These are phyloP conservation scores for Leptinotarsa rubiginosa DNA, from an alignment of 2,888 invertebrate species.

Conservation along the genomic window DNA sequence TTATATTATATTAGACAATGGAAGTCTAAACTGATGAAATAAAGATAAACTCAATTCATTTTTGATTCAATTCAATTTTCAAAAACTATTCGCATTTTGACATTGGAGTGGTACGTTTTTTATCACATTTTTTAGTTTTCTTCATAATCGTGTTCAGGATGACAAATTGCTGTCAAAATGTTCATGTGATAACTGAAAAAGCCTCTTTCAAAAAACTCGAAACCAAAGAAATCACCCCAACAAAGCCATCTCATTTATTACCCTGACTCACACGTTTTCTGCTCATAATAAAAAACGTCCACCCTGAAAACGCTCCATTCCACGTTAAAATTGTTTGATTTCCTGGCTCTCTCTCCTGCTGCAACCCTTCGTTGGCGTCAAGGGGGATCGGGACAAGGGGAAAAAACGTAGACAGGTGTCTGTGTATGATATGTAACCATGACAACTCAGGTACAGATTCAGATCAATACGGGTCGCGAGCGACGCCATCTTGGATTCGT, in stretches of 20 bases:
- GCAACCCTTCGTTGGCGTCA: slow-evolving; percentile 37
- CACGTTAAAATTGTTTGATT: slow-evolving; percentile 2
- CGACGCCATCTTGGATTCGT: slow-evolving; percentile 47
- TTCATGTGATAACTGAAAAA: neutral
- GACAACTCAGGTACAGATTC: slow-evolving; percentile 47
- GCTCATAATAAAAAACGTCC: neutral
- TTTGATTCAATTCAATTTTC: no score
- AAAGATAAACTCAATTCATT: no score
- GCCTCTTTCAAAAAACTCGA: no score
- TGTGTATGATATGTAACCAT: slow-evolving; percentile 53
- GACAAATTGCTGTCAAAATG: neutral
- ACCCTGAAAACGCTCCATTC: neutral
- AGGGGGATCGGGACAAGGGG: slow-evolving; percentile 23
- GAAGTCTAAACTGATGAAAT: no score
- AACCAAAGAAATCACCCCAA: neutral
- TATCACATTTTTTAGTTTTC: no score
- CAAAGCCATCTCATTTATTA: neutral
- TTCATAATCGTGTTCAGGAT: no score
- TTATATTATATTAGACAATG: no score
- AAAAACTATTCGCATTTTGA: no score
- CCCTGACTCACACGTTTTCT: neutral
- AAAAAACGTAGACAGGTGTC: slow-evolving; percentile 43
- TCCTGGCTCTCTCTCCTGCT: slow-evolving; percentile 26
- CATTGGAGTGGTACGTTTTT: no score
- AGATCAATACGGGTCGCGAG: slow-evolving; percentile 49